Evolutionary conservation across 2,797 vertebrate genomes (phyloP).

Genomic region (Muraenolepis orangiensis): DNA sequence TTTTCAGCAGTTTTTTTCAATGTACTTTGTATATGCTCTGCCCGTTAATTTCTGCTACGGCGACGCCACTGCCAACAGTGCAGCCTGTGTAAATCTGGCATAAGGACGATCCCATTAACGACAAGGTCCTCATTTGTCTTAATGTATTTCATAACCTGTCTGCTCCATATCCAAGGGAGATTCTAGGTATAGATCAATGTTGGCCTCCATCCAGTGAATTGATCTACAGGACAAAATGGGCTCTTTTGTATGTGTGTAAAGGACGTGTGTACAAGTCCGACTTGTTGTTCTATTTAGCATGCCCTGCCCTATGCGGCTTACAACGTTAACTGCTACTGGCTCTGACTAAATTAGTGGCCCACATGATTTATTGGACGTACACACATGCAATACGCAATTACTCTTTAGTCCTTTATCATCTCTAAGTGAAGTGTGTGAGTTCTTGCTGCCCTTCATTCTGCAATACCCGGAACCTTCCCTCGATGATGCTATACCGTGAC

Average conservation of each 20-base stretch:
- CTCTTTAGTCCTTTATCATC: neutral
- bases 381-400: neutral
- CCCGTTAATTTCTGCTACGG: neutral
- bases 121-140: neutral
- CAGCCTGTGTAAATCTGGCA: neutral
- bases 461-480: neutral
- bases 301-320: neutral
- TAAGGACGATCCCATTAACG: neutral
- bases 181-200: neutral
- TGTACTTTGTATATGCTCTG: neutral
- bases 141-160: constrained; percentile 1
- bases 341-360: neutral
- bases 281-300: neutral
- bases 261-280: neutral
- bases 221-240: neutral
- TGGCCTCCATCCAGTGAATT: neutral
- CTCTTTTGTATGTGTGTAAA: neutral
- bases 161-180: neutral
- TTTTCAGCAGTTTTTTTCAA: neutral
- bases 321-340: neutral
- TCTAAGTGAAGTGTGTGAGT: neutral
- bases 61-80: neutral
- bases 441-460: neutral
- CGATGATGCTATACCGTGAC: neutral
- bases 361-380: neutral